A percentile compares a stretch with the other conserved stretches of the same genome.
Evolutionary conservation across 2,113 vertebrate genomes (phyloP).

Genomic region (Nycticryphes semicollaris): DNA sequence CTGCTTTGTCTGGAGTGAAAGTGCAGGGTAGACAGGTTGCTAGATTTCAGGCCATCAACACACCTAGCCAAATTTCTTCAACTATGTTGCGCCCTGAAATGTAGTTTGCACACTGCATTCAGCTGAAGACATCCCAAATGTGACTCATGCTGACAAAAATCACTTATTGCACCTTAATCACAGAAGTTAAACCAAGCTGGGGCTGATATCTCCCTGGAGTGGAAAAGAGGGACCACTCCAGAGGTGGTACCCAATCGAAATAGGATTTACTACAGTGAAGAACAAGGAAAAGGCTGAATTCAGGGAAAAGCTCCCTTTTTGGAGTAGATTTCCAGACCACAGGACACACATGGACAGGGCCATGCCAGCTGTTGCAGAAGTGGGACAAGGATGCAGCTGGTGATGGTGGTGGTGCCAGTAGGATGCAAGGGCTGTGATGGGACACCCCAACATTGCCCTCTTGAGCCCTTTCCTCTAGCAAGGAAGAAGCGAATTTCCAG

Average conservation of each 20-base stretch:
- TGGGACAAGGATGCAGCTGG: not conserved
- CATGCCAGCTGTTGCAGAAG: fast-evolving
- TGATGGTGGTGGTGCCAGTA: not conserved
- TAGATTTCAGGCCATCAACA: not conserved
- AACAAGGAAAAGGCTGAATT: not conserved
- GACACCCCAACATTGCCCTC: fast-evolving
- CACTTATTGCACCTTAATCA: not conserved
- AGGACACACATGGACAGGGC: not conserved
- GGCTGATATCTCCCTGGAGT: fast-evolving
- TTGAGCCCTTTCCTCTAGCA: not conserved
- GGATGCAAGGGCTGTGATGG: not conserved
- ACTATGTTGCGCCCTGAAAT: not conserved
- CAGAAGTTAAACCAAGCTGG: not conserved
- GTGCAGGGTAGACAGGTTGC: not conserved
- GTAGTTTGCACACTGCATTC: not conserved
- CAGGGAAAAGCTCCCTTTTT: not conserved
- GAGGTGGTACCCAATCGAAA: not conserved
- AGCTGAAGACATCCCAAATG: not conserved
- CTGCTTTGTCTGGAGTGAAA: not conserved
- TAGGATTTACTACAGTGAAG: fast-evolving
- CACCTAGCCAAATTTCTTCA: not conserved
- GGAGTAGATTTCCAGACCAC: fast-evolving
- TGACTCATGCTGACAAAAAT: not conserved
- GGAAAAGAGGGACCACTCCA: not conserved
- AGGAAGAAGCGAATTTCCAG: not conserved